Base-by-base conservation (phyloP, 2,888 invertebrate species). In the Pterostichus niger region DNA sequence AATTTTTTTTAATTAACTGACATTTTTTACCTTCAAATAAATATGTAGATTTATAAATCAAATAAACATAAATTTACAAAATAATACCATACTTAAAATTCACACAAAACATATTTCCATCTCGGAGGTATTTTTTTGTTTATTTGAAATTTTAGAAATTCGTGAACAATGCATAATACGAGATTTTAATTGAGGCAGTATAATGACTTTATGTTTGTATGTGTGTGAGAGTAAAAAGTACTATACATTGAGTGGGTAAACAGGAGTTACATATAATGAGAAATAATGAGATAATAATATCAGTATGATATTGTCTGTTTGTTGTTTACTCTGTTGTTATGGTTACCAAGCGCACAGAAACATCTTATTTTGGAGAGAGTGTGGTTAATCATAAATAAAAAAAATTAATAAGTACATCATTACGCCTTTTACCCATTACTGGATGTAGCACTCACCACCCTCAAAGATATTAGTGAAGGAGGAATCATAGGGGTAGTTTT, bases 71-170 rank as follows among this genome's bases (percentile, higher is more conserved):
- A 24, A 24, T 24, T 24, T 3, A 24, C 15, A 59, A 59, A 24
- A 59, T 59, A 59, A 56, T 59, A 17, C 31, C 59, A 31, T 31
- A 10, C 59, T 59, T 59, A 24, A 59, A 59, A 59, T 59, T 59
- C 31, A 59, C 59, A 59, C 24, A 59, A 59, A 59, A 59, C 9
- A 10, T 17, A 54, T 9, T 59, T n/a, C 54, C 54, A 24, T 24
- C 59, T 24, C 59, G 4, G n/a, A n/a, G 31, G 6, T 54, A 15
- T 15, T 0, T 40, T 9, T 15, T 17, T 11, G 17, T 59, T 31
- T 10, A 31, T 24, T 59, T 24, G 31, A 11, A 31, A 24, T 59
- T 59, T 64, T 40, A 4, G 31, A 35, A 64, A 64, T 64, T 64
- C 33, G 13, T 13, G 64, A 64, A 64, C 33, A 35, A 33, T 64